A percentile compares a stretch with the other conserved stretches of the same genome.
Conservation (phyloP, 2,113 vertebrate genomes). For the Nyctibius bracteatus region DNA sequence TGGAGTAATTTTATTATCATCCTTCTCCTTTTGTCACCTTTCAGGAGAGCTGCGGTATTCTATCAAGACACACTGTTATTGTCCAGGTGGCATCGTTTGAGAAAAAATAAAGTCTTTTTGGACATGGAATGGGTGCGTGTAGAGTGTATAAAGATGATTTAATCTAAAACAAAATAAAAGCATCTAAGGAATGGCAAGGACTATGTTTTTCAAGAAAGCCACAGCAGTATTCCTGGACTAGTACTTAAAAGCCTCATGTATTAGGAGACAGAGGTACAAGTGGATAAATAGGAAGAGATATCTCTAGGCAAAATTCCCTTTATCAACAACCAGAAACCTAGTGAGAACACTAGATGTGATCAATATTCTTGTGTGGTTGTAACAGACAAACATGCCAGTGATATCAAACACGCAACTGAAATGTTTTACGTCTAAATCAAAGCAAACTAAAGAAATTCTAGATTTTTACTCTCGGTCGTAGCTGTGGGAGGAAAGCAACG, state of each 20-base stretch:
- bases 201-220: neutral
- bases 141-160: neutral
- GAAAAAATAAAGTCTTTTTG: neutral
- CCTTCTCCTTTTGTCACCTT: neutral
- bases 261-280: neutral
- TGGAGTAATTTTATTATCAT: neutral
- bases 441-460: neutral
- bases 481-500: neutral
- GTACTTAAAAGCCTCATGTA: neutral
- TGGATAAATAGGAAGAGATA: too few species aligned
- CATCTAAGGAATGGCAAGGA: neutral
- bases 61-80: rapidly evolving
- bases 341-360: rapidly evolving
- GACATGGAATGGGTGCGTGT: neutral
- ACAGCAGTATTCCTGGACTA: neutral
- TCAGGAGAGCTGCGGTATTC: neutral
- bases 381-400: neutral
- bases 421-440: neutral
- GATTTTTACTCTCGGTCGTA: neutral
- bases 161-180: neutral
- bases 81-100: neutral
- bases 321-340: neutral
- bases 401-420: neutral
- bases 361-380: neutral
- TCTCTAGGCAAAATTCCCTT: neutral